phyloP scores from a whole-genome alignment of 2,113 vertebrate genomes.

The Papio anubis region DNA sequence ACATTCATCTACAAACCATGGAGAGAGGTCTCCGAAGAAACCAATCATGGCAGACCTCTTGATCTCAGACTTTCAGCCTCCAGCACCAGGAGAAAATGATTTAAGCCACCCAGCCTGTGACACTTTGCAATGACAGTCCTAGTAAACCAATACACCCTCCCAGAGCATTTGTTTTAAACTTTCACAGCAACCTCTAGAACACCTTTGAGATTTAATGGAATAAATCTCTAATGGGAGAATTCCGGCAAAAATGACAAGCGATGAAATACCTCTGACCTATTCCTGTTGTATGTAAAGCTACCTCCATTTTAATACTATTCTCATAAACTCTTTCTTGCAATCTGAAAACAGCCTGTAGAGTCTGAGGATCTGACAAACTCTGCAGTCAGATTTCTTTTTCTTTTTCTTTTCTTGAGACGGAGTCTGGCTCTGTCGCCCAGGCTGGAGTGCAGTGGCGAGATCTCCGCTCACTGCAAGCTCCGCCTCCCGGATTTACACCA shows the following conservation, averaged over 20 bases:
- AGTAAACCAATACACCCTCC: not conserved
- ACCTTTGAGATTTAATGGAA: not conserved
- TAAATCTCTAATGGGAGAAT: not conserved
- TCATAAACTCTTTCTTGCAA: too few relatives aligned
- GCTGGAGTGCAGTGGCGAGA: too few relatives aligned
- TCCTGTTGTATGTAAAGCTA: rapidly evolving
- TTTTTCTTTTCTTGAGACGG: too few relatives aligned
- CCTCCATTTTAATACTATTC: not conserved
- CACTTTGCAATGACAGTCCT: not conserved
- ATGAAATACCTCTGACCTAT: not conserved
- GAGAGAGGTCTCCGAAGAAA: not conserved
- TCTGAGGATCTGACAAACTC: not conserved
- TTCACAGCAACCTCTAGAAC: not conserved
- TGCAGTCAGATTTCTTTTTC: too few relatives aligned
- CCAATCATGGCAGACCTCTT: not conserved
- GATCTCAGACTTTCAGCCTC: not conserved
- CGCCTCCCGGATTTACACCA: too few relatives aligned
- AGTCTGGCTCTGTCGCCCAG: too few relatives aligned
- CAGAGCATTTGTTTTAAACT: not conserved
- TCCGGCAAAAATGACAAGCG: not conserved
- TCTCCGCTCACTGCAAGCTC: too few relatives aligned
- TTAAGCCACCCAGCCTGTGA: not conserved
- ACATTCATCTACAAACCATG: too few relatives aligned
- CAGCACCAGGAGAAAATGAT: not conserved
- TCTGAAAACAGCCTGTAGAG: not conserved